These are phyloP conservation scores for Myotis vivesi DNA, from an alignment of 2,797 vertebrate species.

Conservation along the genomic window DNA sequence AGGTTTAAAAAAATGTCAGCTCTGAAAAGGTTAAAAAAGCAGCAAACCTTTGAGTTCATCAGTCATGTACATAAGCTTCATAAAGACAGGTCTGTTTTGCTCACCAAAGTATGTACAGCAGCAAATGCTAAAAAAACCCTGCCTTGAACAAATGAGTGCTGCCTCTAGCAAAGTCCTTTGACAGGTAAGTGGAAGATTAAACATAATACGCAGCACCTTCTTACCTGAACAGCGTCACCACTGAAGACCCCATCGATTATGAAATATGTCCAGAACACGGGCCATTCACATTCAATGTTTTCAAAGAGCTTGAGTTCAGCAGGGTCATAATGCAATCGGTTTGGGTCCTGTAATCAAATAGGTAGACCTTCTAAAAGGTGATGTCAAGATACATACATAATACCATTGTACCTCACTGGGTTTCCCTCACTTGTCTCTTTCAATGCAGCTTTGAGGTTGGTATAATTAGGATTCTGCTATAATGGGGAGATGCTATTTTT, in stretches of 20 bases:
- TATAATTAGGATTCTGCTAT: neutral
- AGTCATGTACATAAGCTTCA: neutral
- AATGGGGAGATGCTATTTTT: neutral
- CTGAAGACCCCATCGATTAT: slow-evolving; percentile 95
- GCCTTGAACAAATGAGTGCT: neutral
- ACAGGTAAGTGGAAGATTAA: neutral
- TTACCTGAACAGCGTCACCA: slow-evolving; percentile 93
- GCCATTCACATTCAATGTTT: slow-evolving; percentile 99
- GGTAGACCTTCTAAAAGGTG: slow-evolving; percentile 4
- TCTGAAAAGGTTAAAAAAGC: neutral
- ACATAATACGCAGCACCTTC: slow-evolving; percentile 16
- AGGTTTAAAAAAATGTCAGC: neutral
- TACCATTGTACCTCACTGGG: neutral
- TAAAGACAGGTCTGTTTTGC: neutral
- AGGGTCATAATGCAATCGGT: slow-evolving; percentile 95
- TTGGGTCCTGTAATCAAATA: slow-evolving; percentile 89
- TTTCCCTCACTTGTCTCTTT: neutral
- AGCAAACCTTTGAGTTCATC: neutral
- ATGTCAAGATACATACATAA: neutral
- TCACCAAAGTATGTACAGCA: neutral
- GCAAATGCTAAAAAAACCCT: neutral
- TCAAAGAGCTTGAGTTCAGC: slow-evolving; percentile 98
- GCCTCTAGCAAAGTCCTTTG: neutral
- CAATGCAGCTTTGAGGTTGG: neutral
- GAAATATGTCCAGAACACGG: slow-evolving; percentile 98